A percentile compares a stretch with the other conserved stretches of the same genome.
phyloP scores from a whole-genome alignment of 2,113 vertebrate species.

The Passer montanus region DNA sequence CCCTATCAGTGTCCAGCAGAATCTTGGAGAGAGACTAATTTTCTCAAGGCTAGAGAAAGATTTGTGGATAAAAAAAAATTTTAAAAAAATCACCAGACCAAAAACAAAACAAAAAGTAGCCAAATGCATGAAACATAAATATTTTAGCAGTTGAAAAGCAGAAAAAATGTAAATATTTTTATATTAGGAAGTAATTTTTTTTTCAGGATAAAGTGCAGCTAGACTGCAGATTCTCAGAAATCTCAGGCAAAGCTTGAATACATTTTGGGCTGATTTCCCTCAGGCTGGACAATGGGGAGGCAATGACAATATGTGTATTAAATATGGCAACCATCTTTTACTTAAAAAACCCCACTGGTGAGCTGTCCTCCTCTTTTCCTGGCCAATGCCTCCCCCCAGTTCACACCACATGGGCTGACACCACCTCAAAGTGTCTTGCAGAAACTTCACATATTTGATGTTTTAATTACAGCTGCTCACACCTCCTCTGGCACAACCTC shows the following conservation, averaged over 20 bases:
- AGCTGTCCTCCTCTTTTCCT: neutral
- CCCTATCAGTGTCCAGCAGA: neutral
- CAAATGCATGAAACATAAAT: neutral
- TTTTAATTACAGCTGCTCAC: neutral
- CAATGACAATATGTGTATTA: neutral
- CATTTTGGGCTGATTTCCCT: neutral
- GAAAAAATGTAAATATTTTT: neutral
- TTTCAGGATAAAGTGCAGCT: neutral
- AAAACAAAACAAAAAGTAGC: neutral
- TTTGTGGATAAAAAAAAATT: neutral
- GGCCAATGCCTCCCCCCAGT: neutral
- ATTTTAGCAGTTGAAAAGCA: neutral
- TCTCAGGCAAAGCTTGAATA: neutral
- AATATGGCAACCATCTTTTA: neutral
- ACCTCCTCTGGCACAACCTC: neutral
- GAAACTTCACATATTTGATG: neutral
- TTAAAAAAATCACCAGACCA: neutral
- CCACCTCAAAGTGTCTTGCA: neutral
- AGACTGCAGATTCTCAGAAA: neutral
- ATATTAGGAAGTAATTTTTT: neutral
- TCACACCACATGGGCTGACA: neutral
- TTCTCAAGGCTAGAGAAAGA: neutral
- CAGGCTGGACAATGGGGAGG: neutral
- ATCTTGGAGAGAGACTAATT: neutral
- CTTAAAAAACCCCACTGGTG: neutral